Percentiles rank a stretch among this genome's conserved stretches.
Conservation (phyloP, 2,797 vertebrate genomes). For the Eulemur mongoz region DNA sequence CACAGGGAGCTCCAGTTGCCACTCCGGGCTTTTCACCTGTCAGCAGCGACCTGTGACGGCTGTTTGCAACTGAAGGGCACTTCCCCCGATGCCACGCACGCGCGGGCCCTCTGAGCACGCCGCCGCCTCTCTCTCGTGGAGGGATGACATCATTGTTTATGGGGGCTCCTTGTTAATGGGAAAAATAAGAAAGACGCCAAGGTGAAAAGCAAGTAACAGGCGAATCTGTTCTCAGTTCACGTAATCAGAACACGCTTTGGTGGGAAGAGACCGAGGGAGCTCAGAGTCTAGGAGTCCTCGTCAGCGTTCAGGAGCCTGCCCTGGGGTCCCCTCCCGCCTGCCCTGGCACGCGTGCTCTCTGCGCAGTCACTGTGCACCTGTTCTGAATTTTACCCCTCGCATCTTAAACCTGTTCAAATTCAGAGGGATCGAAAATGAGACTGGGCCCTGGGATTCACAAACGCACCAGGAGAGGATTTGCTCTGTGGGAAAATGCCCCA, state of each 20-base stretch:
- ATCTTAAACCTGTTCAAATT: not conserved
- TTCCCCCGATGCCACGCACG: not conserved
- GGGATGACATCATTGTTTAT: too few species aligned
- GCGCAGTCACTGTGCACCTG: not conserved
- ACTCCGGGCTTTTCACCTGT: not conserved
- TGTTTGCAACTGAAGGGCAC: not conserved
- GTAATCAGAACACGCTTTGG: not conserved
- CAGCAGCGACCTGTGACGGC: too few species aligned
- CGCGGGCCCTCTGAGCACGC: not conserved
- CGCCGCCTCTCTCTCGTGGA: not conserved
- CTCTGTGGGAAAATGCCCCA: not conserved
- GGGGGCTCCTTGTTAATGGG: accelerated
- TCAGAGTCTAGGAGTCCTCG: accelerated
- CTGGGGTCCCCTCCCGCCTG: not conserved
- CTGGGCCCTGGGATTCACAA: not conserved
- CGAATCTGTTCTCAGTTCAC: accelerated
- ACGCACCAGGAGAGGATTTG: not conserved
- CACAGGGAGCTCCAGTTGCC: accelerated
- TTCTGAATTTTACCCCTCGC: too few species aligned
- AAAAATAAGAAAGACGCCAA: too few species aligned
- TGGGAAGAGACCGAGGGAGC: not conserved
- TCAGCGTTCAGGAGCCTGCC: accelerated
- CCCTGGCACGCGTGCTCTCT: not conserved
- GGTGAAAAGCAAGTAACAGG: not conserved
- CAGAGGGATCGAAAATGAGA: not conserved